Percentiles rank a stretch among this genome's conserved stretches.
These are phyloP conservation scores for Cenopis cana DNA, from an alignment of 2,888 invertebrate species.

Conservation along the genomic window DNA sequence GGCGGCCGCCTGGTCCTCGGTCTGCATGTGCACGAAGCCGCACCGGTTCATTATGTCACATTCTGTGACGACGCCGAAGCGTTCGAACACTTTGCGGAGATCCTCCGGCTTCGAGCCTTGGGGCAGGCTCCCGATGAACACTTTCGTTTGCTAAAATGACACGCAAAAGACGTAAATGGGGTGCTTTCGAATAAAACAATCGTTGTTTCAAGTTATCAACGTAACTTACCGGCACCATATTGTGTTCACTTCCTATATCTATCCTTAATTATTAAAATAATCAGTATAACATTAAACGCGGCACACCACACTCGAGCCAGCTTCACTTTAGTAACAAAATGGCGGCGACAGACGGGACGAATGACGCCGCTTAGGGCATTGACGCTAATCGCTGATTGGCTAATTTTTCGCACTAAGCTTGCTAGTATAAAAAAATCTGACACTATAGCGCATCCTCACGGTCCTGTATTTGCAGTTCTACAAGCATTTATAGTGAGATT, in stretches of 20 bases:
- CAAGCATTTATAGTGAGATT: no score
- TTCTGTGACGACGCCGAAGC: conserved; percentile 95
- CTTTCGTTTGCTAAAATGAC: conserved; percentile 89
- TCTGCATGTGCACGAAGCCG: conserved; percentile 96
- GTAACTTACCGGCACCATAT: conserved; percentile 79
- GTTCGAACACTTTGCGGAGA: conserved; percentile 92
- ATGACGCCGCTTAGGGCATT: conserved; percentile 40
- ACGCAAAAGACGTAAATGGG: conserved; percentile 18
- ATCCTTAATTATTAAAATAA: conserved; percentile 46
- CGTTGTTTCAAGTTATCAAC: conserved; percentile 39
- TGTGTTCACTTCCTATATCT: conserved; percentile 47
- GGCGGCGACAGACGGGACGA: conserved; percentile 53
- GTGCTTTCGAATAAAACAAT: not conserved
- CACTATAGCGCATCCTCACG: no score
- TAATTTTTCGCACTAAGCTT: not conserved
- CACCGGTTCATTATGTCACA: conserved; percentile 98
- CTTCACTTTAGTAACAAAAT: conserved; percentile 50
- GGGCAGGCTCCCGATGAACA: conserved; percentile 97
- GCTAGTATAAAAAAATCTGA: conserved; percentile 10
- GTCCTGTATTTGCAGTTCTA: no score
- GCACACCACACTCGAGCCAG: conserved; percentile 37
- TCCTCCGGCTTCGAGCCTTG: conserved; percentile 94
- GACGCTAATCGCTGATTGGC: conserved; percentile 31
- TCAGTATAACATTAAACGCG: conserved; percentile 41
- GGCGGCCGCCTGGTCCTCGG: conserved; percentile 91